Evolutionary conservation across 2,113 vertebrate genomes (phyloP), one percentile per base, ranked within the genome.

Genomic region (Heterocephalus glaber): DNA sequence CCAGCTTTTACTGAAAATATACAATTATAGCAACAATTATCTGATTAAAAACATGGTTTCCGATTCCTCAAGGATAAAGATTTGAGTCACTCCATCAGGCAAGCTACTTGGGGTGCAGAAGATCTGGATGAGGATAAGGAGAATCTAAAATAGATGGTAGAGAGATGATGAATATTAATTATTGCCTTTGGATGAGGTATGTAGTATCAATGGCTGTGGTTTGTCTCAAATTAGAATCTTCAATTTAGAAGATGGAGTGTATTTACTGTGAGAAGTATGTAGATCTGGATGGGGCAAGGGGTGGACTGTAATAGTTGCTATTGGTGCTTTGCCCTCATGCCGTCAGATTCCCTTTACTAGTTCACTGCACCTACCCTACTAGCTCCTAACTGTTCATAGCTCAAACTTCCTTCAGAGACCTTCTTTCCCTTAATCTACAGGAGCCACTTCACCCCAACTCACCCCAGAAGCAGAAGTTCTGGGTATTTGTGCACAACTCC

Each of bases 251-350:
- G n/a, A 38, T 22, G 22, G 30, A 89, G 38, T 41, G 38, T 49
- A 49, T 14, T 24, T 30, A 0, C 14, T 0, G 1, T 2, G 49
- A 65, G 58, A 41, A 28, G 22, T 49, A 13, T 1, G 1, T 63
- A 44, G 3, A 17, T 44, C 10, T 86, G 54, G 33, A 35, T 8
- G 33, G 28, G 16, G 0, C 5, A 13, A 35, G 61, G 20, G 41
- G 66, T 20, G 35, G 52, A 33, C 49, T 65, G 2, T 10, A 28
- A 35, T 24, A n/a, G 65, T 12, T 28, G 28, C 14, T 60, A 3
- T 30, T n/a, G 47, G 38, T 24, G 4, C 9, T 66, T 70, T 54
- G 24, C 41, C n/a, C 35, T n/a, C 6, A 28, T 30, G 4, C 14
- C 41, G 86, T 61, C 30, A 26, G 44, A 33, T 33, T n/a, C 41